phyloP scores from a whole-genome alignment of 2,797 vertebrate genomes.

The Lepus townsendii region DNA sequence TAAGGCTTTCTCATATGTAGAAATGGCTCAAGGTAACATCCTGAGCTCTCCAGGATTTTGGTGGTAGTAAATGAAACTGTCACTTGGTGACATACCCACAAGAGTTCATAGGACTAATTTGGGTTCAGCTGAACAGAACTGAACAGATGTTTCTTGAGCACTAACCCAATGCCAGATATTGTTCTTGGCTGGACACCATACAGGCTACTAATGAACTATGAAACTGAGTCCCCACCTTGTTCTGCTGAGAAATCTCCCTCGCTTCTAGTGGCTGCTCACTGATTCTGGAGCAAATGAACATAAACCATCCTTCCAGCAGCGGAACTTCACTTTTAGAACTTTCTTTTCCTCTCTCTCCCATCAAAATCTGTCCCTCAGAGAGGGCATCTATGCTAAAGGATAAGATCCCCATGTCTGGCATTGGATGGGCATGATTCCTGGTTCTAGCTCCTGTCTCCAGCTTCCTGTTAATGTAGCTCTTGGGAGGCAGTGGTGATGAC shows the following conservation, averaged over 20 bases:
- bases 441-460: no score
- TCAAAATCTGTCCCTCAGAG: not conserved
- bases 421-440: no score
- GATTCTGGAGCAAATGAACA: not conserved
- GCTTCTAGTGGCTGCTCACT: not conserved
- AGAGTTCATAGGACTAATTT: not conserved
- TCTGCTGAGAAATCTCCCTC: not conserved
- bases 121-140: not conserved
- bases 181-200: not conserved
- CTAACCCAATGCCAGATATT: not conserved
- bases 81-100: not conserved
- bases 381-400: no score
- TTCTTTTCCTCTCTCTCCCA: slow-evolving; percentile 14
- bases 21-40: not conserved
- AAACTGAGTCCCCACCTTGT: not conserved
- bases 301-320: not conserved
- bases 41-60: not conserved
- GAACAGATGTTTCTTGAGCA: not conserved
- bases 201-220: not conserved
- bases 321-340: not conserved
- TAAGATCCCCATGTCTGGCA: no score
- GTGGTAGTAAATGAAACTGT: not conserved
- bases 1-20: not conserved
- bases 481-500: no score
- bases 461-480: no score